Evolutionary conservation across 2,797 vertebrate species (phyloP).

Genomic region (Enteromius mattozi): DNA sequence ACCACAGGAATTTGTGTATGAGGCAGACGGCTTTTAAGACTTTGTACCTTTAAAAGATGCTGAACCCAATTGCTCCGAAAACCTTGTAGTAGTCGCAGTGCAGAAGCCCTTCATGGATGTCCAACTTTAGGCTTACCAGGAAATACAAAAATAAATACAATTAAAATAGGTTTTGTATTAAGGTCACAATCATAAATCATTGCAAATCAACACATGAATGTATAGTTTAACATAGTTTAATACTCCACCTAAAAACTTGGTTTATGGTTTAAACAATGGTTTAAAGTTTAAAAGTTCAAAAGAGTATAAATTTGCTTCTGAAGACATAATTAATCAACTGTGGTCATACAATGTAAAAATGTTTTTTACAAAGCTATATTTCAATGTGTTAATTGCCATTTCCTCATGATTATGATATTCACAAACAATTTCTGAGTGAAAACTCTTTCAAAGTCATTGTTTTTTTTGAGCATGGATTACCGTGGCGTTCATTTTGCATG

Average conservation of each 20-base stretch:
- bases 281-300: background rate
- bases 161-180: background rate
- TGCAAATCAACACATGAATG: background rate
- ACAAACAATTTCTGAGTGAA: background rate
- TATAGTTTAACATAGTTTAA: background rate
- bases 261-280: background rate
- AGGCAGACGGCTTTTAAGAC: background rate
- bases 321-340: background rate
- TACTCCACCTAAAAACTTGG: background rate
- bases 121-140: background rate
- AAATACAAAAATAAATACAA: slow-evolving; percentile 3
- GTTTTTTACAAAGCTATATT: background rate
- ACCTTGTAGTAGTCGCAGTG: background rate
- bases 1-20: background rate
- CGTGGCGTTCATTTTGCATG: background rate
- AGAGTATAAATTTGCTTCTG: background rate
- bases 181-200: background rate
- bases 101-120: background rate
- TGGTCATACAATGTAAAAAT: background rate
- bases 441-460: background rate
- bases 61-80: background rate
- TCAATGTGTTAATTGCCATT: background rate
- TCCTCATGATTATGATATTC: background rate
- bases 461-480: background rate
- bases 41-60: background rate